A percentile compares a stretch with the other conserved stretches of the same genome.
phyloP scores from a whole-genome alignment of 2,888 invertebrate genomes.

The Amiota mariae region DNA sequence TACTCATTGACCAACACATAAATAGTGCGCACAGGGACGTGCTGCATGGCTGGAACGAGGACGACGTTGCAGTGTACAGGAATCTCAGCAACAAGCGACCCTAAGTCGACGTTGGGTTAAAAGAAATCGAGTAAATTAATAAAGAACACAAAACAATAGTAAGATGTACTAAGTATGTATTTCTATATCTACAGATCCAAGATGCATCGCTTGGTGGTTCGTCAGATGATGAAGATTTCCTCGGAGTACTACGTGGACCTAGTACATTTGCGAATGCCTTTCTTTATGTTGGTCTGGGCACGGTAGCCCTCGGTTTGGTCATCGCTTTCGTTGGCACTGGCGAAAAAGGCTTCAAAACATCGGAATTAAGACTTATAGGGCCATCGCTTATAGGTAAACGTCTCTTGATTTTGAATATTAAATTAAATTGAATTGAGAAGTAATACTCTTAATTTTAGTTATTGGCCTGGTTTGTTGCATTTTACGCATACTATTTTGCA shows the following conservation, averaged over 20 bases:
- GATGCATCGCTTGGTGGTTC: constrained; percentile 88
- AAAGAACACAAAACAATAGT: neutral
- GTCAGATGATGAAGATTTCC: constrained; percentile 83
- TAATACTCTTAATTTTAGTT: constrained; percentile 66
- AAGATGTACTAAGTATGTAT: neutral
- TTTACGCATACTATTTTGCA: constrained; percentile 87
- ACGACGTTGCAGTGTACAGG: constrained; percentile 80
- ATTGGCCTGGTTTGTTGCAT: constrained; percentile 88
- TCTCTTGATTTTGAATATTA: neutral
- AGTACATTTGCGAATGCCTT: constrained; percentile 89
- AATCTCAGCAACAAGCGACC: constrained; percentile 78
- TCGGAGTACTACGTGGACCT: constrained; percentile 79
- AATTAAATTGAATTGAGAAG: no score
- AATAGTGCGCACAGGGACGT: constrained; percentile 86
- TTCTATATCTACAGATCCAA: constrained; percentile 79
- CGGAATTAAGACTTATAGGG: constrained; percentile 88
- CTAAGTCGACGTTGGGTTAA: constrained; percentile 87
- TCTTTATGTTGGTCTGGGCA: constrained; percentile 88
- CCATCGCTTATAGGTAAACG: constrained; percentile 81
- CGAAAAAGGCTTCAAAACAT: constrained; percentile 90
- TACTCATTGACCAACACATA: constrained; percentile 36
- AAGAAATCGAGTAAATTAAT: constrained; percentile 83
- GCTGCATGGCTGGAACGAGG: constrained; percentile 87
- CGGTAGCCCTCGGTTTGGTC: constrained; percentile 87
- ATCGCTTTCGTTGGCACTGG: constrained; percentile 93